These are phyloP conservation scores for Caenorhabditis sp. DNA, from an alignment of 2,888 invertebrate species.

Conservation along the genomic window DNA sequence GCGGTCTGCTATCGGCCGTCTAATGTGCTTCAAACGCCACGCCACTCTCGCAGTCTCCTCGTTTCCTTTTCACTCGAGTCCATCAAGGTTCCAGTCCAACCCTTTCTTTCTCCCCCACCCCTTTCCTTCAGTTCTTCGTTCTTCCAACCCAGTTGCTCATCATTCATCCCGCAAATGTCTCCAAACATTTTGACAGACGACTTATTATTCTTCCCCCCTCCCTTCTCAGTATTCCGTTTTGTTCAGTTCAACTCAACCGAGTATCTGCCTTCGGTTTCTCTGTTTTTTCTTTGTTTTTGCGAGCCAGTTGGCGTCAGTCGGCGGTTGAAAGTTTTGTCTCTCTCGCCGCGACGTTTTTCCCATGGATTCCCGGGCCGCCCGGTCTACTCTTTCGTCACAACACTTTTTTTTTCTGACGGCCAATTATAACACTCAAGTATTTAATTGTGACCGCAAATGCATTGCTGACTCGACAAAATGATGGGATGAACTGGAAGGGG, in stretches of 20 bases:
- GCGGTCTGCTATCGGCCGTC: conserved; percentile 48
- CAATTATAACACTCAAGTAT: conserved; percentile 5
- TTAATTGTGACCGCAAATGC: neutral
- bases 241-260: neutral
- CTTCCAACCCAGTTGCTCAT: conserved; percentile 20
- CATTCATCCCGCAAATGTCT: conserved; percentile 38
- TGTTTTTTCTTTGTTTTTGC: conserved; percentile 5
- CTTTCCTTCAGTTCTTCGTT: conserved; percentile 29
- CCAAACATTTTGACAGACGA: conserved; percentile 50
- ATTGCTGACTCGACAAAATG: neutral
- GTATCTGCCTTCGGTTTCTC: conserved; percentile 14
- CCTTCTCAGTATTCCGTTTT: neutral
- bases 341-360: conserved; percentile 3
- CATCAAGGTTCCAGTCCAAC: conserved; percentile 44
- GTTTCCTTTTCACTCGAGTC: conserved; percentile 42
- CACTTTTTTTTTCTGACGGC: neutral
- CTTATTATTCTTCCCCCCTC: conserved; percentile 23
- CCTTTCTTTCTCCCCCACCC: no score
- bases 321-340: conserved; percentile 6
- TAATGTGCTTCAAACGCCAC: conserved; percentile 60
- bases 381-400: conserved; percentile 1
- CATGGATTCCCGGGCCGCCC: conserved; percentile 4
- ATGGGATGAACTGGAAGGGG: neutral
- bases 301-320: conserved; percentile 12
- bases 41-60: conserved; percentile 46